These are phyloP conservation scores for Trididemnum nubilum DNA, from an alignment of 23 tunicate genomes.

Conservation along the genomic window DNA sequence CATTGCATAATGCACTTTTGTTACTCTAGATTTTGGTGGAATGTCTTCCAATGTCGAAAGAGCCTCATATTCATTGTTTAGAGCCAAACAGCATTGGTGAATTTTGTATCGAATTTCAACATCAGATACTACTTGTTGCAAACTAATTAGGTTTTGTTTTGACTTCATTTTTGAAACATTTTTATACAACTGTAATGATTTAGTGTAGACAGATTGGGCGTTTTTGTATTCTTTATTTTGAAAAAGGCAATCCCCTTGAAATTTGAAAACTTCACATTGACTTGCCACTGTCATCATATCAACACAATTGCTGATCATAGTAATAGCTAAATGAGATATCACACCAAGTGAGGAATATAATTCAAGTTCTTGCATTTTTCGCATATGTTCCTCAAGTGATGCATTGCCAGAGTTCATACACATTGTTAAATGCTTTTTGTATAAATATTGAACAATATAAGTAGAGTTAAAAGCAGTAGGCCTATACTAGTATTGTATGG, in stretches of 20 bases:
- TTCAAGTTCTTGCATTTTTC: slow-evolving; percentile 25
- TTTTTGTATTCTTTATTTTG: slow-evolving; percentile 45
- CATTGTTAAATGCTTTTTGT: too few relatives aligned
- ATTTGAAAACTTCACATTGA: slow-evolving; percentile 58
- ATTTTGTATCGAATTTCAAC: slow-evolving; percentile 41
- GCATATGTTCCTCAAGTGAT: slow-evolving; percentile 32
- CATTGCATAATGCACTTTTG: slow-evolving; percentile 52
- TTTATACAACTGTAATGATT: slow-evolving; percentile 51
- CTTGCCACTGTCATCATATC: slow-evolving; percentile 18
- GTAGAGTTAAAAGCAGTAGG: too few relatives aligned
- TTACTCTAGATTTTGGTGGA: slow-evolving; percentile 34
- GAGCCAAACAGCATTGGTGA: slow-evolving; percentile 45
- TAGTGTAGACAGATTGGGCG: slow-evolving; percentile 48
- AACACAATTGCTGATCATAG: slow-evolving; percentile 40
- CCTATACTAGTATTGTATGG: too few relatives aligned
- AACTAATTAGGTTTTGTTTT: slow-evolving; percentile 19
- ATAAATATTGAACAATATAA: too few relatives aligned
- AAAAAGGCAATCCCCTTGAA: slow-evolving; percentile 52
- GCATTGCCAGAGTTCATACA: background rate
- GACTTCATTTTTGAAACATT: slow-evolving; percentile 35
- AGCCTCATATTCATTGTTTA: slow-evolving; percentile 52
- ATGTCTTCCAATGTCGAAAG: slow-evolving; percentile 52
- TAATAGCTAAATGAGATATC: slow-evolving; percentile 16
- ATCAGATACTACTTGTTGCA: slow-evolving; percentile 19
- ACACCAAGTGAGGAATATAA: slow-evolving; percentile 19